Base-by-base conservation (phyloP, 2,113 vertebrate species). In the Peromyscus leucopus region DNA sequence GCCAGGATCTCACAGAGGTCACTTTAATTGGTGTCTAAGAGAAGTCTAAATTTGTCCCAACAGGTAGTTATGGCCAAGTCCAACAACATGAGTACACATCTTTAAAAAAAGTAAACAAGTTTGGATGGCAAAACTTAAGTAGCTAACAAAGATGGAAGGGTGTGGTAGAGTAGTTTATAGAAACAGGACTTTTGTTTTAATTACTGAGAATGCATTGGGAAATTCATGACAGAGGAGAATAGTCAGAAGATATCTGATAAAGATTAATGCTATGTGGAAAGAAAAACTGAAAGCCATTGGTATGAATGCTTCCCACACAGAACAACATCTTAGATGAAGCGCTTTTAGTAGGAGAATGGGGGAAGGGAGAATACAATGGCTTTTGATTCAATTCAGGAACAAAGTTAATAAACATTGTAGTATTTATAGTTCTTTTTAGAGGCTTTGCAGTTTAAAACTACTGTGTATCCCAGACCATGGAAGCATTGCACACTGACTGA, bases 261-360 rank as follows among this genome's bases (percentile, higher is more conserved):
- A 48, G 69, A 89, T 82, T 48, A 96, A 95, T 24, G 21, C 26
- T 83, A 59, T 69, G 17, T 48, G 17, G 36, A 96, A 95, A 24
- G 21, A 69, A 85, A 92, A 48, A 26, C 1, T 86, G 7, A 92
- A 90, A 69, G 36, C 2, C 21, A 69, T 75, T 46, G 10, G 69
- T 22, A 46, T 12, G 33, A 69, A 80, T 31, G 19, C 4, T 94
- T 91, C 57, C 11, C 28, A 67, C 3, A 74, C 61, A 76, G 84
- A 85, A 63, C 75, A 51, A 71, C 26, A 65, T 13, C 11, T 94
- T 90, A 84, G 76, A 69, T 72, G 31, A 89, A 93, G 67, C 17
- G n/a, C 6, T 76, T 79, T 1, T 46, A 93, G 55, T 72, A 39
- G 39, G 6, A 83, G 86, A 33, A 82, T 15, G 57, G 2, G 59